Percentiles rank a stretch among this genome's conserved stretches.
These are phyloP conservation scores for Stigmatopora argus DNA, from an alignment of 2,113 vertebrate species.

Conservation along the genomic window DNA sequence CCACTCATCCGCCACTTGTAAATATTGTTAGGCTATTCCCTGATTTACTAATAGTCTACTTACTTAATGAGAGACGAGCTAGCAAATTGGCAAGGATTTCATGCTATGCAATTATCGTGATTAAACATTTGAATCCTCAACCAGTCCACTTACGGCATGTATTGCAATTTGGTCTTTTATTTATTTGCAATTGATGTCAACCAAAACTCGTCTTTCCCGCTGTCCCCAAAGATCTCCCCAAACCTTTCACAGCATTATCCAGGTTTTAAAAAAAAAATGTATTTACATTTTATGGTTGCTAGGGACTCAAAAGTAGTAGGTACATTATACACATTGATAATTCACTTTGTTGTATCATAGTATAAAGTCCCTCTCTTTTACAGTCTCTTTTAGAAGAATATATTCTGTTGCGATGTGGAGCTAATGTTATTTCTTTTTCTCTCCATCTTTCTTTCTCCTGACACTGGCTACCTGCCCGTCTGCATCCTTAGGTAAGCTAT, in stretches of 20 bases:
- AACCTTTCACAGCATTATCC: conserved; percentile 24
- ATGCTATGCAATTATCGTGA: no score
- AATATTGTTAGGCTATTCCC: no score
- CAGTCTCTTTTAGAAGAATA: conserved; percentile 3
- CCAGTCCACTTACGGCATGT: no score
- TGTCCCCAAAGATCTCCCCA: not conserved
- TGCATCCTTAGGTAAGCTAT: conserved; percentile 49
- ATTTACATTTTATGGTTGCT: conserved; percentile 27
- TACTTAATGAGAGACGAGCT: no score
- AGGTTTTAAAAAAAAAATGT: conserved; percentile 26
- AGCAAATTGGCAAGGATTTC: no score
- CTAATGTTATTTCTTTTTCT: conserved; percentile 42
- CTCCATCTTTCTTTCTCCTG: conserved; percentile 16
- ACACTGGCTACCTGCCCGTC: conserved; percentile 32
- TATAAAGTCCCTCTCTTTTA: conserved; percentile 13
- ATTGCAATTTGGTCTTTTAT: no score
- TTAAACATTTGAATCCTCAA: no score
- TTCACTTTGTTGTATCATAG: conserved; percentile 26
- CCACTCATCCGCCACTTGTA: no score
- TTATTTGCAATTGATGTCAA: no score
- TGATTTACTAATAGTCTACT: no score
- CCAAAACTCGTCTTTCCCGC: not conserved
- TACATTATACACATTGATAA: conserved; percentile 5
- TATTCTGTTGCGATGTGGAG: conserved; percentile 24
- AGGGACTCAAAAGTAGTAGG: not conserved